Base-by-base conservation (phyloP, 2,888 invertebrate genomes). In the Micoletzkya japonica region DNA sequence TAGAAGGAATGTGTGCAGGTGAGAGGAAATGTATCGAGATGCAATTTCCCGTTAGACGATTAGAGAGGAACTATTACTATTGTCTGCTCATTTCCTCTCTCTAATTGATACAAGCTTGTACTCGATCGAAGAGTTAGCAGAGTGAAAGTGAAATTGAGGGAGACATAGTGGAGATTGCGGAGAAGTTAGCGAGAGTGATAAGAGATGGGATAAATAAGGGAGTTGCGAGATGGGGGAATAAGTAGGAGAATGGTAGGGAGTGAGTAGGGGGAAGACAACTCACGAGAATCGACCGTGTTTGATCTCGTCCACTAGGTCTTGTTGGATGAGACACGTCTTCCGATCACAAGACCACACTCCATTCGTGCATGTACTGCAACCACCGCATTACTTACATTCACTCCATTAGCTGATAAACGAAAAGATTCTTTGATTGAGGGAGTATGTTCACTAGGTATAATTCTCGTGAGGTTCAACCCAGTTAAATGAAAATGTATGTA, bases 301-400 rank as follows among this genome's bases (percentile, higher is more conserved):
- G 24, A 95, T 89, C 1, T 89, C 88, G 0, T 89, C 85, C 10
- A 93, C 87, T 32, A 94, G 87, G 0, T 90, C 89, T 0, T 90
- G 88, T 74, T 91, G 91, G 71, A 93, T 90, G 20, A 95, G 86
- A 83, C 95, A 95, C 2, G 89, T 87, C 76, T 92, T 91, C 91
- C 87, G 94, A 72, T 90, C 89, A 34, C 86, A 86, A 37, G 82
- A 78, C 70, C 83, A 82, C 20, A 80, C 73, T 70, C 82, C 78
- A 52, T 78, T 73, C 28, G 81, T 76, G n/a, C 89, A 89, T 44
- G 86, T 87, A 81, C 89, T 89, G 85, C 14, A 79, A 74, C 36
- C 50, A 30, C 34, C 7, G 14, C 20, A 26, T 44, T 44, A 44
- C 20, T 10, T 20, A 14, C 20, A 14, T 44, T 44, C 44, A n/a